Evolutionary conservation across 1,140 invertebrate species (phyloP).

Genomic region (Uloborus diversus): DNA sequence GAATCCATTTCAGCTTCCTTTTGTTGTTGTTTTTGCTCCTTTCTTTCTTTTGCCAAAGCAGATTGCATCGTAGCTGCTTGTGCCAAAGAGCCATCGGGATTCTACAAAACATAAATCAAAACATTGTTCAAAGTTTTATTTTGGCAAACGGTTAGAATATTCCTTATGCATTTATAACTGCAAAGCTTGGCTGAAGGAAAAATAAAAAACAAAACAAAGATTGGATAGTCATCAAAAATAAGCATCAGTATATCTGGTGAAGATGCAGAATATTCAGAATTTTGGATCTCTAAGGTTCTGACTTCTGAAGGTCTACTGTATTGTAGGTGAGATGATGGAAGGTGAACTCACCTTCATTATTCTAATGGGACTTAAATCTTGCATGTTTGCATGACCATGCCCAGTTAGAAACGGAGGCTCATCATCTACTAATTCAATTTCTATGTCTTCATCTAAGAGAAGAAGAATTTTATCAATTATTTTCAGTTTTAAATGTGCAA

Average conservation of each 20-base stretch:
- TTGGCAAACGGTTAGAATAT: not conserved
- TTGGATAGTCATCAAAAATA: no score
- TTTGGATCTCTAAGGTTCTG: no score
- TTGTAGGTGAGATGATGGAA: no score
- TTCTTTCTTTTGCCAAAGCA: slow-evolving; percentile 93
- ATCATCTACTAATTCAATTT: slow-evolving; percentile 99
- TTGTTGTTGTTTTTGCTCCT: slow-evolving; percentile 92
- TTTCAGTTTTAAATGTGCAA: no score
- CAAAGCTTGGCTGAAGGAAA: no score
- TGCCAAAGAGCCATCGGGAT: slow-evolving; percentile 97
- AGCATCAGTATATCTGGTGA: no score
- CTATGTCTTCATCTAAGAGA: slow-evolving; percentile 89
- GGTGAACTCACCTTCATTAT: slow-evolving; percentile 90
- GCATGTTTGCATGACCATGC: slow-evolving; percentile 80
- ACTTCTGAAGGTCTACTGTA: no score
- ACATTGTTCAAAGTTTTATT: not conserved
- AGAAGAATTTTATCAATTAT: no score
- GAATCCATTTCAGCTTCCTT: slow-evolving; percentile 91
- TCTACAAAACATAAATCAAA: slow-evolving; percentile 67
- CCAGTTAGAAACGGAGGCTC: slow-evolving; percentile 94
- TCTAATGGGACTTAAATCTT: slow-evolving; percentile 92
- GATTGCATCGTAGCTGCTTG: slow-evolving; percentile 99
- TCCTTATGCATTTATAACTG: not conserved
- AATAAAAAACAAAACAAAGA: no score
- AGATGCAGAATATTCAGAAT: no score